Percentiles rank a stretch among this genome's conserved stretches.
Evolutionary conservation across 2,113 vertebrate species (phyloP).

Genomic region (Leuciscus idus): DNA sequence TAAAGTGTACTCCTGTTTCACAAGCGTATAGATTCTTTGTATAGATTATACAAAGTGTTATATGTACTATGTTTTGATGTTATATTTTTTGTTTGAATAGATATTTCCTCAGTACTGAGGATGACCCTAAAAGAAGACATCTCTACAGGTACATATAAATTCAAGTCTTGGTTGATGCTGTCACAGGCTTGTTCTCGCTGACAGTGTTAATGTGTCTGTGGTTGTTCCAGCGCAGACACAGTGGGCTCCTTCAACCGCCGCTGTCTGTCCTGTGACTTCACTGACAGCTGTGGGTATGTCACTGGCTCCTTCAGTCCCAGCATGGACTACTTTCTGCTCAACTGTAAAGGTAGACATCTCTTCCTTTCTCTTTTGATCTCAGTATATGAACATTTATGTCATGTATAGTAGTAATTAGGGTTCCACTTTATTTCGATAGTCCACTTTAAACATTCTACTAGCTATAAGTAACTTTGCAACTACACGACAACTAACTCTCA

Average conservation of each 20-base stretch:
- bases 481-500: no score
- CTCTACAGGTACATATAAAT: constrained; percentile 85
- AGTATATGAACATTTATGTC: neutral
- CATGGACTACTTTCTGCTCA: constrained; percentile 86
- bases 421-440: no score
- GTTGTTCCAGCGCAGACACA: constrained; percentile 82
- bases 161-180: neutral
- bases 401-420: neutral
- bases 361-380: neutral
- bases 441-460: no score
- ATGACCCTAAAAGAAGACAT: constrained; percentile 86
- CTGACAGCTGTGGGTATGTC: constrained; percentile 87
- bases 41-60: neutral
- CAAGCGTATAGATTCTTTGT: neutral
- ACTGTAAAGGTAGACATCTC: constrained; percentile 83
- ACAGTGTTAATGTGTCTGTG: neutral
- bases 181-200: neutral
- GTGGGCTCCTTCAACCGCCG: constrained; percentile 89
- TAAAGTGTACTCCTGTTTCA: neutral
- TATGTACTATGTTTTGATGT: neutral
- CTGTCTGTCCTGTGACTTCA: constrained; percentile 90
- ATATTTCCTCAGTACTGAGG: constrained; percentile 96
- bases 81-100: constrained; percentile 67
- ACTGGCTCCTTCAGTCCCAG: constrained; percentile 87
- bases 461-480: no score